These are phyloP conservation scores for Solen grandis DNA, from an alignment of 1,140 invertebrate genomes.

Conservation along the genomic window DNA sequence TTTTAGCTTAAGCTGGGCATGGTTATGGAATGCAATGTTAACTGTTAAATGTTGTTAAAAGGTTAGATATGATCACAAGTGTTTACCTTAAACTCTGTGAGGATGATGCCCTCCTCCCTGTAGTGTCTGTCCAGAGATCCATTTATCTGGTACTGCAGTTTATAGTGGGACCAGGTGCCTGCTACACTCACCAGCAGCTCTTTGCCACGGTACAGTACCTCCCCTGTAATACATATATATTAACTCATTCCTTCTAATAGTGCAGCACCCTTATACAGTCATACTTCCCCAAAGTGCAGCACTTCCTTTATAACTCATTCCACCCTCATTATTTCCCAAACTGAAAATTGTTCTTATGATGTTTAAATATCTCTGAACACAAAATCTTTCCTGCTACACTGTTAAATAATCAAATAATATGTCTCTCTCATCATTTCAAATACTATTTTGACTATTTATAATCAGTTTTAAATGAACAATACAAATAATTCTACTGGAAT, in stretches of 20 bases:
- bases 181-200: slow-evolving; percentile 59
- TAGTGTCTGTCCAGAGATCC: slow-evolving; percentile 53
- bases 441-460: background rate
- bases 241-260: background rate
- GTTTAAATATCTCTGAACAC: background rate
- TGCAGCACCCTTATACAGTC: slow-evolving; percentile 1
- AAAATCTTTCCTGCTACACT: slow-evolving; percentile 15
- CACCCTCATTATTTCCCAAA: too few species aligned
- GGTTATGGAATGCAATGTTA: background rate
- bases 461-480: background rate
- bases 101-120: slow-evolving; percentile 75
- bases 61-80: slow-evolving; percentile 1
- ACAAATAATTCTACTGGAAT: too few species aligned
- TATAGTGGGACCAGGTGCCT: slow-evolving; percentile 56
- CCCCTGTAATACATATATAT: slow-evolving; percentile 59
- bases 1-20: background rate
- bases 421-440: background rate
- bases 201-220: slow-evolving; percentile 70
- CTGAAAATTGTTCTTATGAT: slow-evolving; percentile 16
- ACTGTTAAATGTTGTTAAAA: too few species aligned
- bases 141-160: slow-evolving; percentile 56
- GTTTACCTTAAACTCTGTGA: slow-evolving; percentile 67
- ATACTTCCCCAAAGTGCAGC: too few species aligned
- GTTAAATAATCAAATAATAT: background rate
- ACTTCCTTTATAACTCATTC: too few species aligned